Base-by-base conservation (phyloP, 2,113 vertebrate species). In the Rhinoderma darwinii region DNA sequence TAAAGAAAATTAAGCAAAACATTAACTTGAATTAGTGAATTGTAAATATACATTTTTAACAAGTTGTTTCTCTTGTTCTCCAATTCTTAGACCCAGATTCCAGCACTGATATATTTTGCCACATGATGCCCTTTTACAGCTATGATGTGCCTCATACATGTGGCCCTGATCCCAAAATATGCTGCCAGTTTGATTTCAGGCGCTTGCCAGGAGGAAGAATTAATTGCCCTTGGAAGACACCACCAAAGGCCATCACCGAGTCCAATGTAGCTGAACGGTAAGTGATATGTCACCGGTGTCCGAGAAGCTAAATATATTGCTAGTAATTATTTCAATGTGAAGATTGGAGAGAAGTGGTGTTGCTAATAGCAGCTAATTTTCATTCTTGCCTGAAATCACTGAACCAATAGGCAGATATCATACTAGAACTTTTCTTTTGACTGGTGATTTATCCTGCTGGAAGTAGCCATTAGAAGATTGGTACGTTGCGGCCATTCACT, bases 41-140 rank as follows among this genome's bases (percentile, higher is more conserved):
- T 25, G 0, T 73, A 5, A 41, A 41, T 22, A 44, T 44, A 7
- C n/a, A n/a, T n/a, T 22, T 75, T 5, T 43, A 77, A 77, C 27
- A 35, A 18, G 27, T 51, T 30, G 35, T 82, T 63, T 15, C n/a
- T n/a, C 25, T 41, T 56, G 7, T 61, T 1, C 14, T 90, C 70
- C 66, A 88, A 74, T 61, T 89, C 0, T 0, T 91, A 99, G 98
- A 97, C 88, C 77, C 91, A 0, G 96, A 96, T 0, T 89, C 94
- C 18, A 93, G 93, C 91, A 98, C 98, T 0, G 98, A 99, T 87
- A 97, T 99, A 84, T 96, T 99, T 90, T 99, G 98, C 94, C 98
- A 99, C 94, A 98, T 99, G 97, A 99, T 99, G 98, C 98, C 98
- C 10, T 99, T 99, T 95, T 99, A 99, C 91, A 99, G 98, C 93